Percentiles rank a stretch among this genome's conserved stretches.
Evolutionary conservation across 2,797 vertebrate genomes (phyloP).

Genomic region (Eospalax fontanierii): DNA sequence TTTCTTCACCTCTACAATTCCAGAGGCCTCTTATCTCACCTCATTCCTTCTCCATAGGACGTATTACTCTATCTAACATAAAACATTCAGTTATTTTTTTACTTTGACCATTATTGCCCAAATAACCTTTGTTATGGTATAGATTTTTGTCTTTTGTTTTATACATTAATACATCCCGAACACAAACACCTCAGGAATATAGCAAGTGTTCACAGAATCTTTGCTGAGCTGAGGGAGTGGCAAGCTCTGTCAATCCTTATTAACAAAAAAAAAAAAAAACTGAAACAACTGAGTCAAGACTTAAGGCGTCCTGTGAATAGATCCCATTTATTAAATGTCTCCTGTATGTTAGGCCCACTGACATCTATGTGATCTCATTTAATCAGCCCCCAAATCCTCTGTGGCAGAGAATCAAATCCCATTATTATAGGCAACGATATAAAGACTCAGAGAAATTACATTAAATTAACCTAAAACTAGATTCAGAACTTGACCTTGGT

Average conservation of each 20-base stretch:
- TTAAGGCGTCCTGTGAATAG: neutral
- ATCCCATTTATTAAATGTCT: neutral
- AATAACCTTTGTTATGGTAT: neutral
- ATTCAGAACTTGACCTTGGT: slow-evolving; percentile 32
- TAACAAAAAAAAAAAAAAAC: too few species aligned
- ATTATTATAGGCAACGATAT: neutral
- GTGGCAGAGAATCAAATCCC: neutral
- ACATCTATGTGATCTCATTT: neutral
- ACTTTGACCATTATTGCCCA: neutral
- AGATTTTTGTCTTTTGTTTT: slow-evolving; percentile 14
- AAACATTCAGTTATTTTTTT: neutral
- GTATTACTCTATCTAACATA: neutral
- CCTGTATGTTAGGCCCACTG: neutral
- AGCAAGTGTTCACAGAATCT: neutral
- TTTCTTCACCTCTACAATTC: neutral
- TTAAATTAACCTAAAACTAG: slow-evolving; percentile 7
- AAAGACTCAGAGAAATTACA: slow-evolving; percentile 1
- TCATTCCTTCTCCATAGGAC: neutral
- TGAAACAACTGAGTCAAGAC: neutral
- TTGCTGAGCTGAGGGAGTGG: neutral
- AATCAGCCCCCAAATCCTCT: neutral
- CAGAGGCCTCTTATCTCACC: neutral
- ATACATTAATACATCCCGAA: neutral
- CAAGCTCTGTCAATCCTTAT: neutral
- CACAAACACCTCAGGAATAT: neutral